Percentiles rank a stretch among this genome's conserved stretches.
Evolutionary conservation across 2,888 invertebrate species (phyloP).

Genomic region (Athrips mouffetella): DNA sequence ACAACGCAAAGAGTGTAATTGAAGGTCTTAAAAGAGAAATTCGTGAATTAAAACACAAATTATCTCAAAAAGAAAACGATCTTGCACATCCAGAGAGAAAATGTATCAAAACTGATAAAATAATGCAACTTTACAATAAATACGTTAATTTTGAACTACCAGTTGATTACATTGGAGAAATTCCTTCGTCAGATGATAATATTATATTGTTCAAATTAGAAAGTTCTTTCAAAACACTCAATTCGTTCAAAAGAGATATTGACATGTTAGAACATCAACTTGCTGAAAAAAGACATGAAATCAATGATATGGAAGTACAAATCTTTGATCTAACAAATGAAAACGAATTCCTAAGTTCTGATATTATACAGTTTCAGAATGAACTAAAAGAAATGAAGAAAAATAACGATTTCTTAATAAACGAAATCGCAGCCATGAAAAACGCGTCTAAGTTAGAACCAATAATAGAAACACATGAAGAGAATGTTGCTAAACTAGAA

Average conservation of each 20-base stretch:
- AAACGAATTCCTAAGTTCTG: constrained; percentile 69
- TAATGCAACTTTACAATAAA: constrained; percentile 66
- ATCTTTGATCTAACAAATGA: constrained; percentile 76
- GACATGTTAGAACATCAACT: constrained; percentile 76
- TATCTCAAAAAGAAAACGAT: constrained; percentile 44
- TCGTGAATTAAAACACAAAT: constrained; percentile 57
- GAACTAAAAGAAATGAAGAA: constrained; percentile 82
- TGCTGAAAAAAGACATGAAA: constrained; percentile 75
- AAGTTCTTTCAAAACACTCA: constrained; percentile 74
- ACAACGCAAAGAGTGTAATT: constrained; percentile 72
- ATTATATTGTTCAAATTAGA: constrained; percentile 67
- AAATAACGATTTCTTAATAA: constrained; percentile 83
- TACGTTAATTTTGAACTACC: constrained; percentile 71
- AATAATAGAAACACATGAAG: constrained; percentile 85
- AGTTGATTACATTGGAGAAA: constrained; percentile 67
- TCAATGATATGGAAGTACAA: constrained; percentile 71
- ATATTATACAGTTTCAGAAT: constrained; percentile 76
- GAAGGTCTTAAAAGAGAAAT: constrained; percentile 71
- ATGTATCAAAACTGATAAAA: constrained; percentile 54
- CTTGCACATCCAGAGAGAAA: constrained; percentile 36
- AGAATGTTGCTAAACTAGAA: constrained; percentile 81
- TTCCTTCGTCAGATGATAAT: constrained; percentile 58
- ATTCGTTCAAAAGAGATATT: constrained; percentile 79
- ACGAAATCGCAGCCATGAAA: constrained; percentile 81
- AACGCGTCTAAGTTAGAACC: constrained; percentile 82